A percentile compares a stretch with the other conserved stretches of the same genome.
Evolutionary conservation across 2,797 vertebrate species (phyloP).

Genomic region (Paratrypauchen microcephalus): DNA sequence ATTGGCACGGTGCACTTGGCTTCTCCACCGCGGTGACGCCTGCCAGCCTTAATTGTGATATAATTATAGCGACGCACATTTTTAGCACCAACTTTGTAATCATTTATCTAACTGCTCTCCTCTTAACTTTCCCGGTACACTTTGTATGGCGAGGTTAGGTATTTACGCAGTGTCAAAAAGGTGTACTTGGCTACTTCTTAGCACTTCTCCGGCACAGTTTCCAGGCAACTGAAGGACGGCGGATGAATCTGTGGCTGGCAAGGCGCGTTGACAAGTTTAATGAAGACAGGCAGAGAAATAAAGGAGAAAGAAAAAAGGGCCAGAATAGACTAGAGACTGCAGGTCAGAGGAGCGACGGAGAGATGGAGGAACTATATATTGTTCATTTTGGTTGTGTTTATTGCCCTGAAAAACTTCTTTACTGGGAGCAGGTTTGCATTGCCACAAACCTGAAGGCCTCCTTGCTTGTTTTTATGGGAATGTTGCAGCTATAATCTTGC

Average conservation of each 20-base stretch:
- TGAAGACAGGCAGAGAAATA: conserved; percentile 66
- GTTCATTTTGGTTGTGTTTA: too few species aligned
- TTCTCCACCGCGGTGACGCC: background rate
- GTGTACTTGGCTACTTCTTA: conserved; percentile 51
- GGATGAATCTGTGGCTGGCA: conserved; percentile 56
- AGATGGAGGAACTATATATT: conserved; percentile 15
- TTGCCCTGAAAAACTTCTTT: too few species aligned
- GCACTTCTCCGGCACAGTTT: conserved; percentile 59
- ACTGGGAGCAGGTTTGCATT: too few species aligned
- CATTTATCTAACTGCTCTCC: conserved; percentile 11
- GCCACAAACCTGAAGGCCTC: too few species aligned
- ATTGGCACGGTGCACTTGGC: background rate
- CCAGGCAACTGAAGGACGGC: conserved; percentile 69
- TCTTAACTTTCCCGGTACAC: conserved; percentile 32
- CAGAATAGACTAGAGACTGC: conserved; percentile 33
- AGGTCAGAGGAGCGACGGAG: conserved; percentile 45
- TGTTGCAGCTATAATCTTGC: too few species aligned
- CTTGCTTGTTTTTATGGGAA: too few species aligned
- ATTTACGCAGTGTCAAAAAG: conserved; percentile 56
- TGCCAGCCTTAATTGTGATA: conserved; percentile 15
- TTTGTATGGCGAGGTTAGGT: conserved; percentile 40
- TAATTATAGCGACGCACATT: background rate
- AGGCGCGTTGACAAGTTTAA: conserved; percentile 66
- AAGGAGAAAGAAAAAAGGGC: conserved; percentile 38
- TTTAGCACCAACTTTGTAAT: conserved; percentile 3